Evolutionary conservation across 2,888 invertebrate species (phyloP), one percentile per base, ranked within the genome.

Genomic region (Anoplius nigerrimus): DNA sequence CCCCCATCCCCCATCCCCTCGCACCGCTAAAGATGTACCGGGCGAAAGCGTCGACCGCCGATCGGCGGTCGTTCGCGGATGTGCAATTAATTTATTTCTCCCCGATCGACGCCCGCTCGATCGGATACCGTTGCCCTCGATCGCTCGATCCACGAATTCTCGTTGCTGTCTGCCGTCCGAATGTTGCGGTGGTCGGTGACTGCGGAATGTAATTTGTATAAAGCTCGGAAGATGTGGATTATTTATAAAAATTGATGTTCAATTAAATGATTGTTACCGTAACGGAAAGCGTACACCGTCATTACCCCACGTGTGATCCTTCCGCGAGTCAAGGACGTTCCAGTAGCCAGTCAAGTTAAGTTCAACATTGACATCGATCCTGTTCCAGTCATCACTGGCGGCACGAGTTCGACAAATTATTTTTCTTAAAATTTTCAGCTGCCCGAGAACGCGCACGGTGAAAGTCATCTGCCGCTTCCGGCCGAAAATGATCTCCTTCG

Each of bases 231-330:
- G 74, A 82, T 81, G 81, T 80, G 82, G 76, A 84, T 84, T 87
- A 87, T 87, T 86, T 87, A 87, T 86, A 85, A 83, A 77, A 62
- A 83, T 82, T 85, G 81, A 86, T 86, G 84, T 87, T 86, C 81
- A 79, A 87, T 87, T 86, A 86, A 86, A 87, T 82, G 82, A 86
- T 86, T 88, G 86, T 87, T 88, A 86, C 84, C 86, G 82, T 84
- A 86, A 74, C 45, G 18, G 48, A 70, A 20, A 11, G 8, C 42
- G 34, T 20, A 24, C 34, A 16, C 45, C 16, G n/a, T 45, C 21
- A 6, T 45, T 45, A 34, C 34, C 34, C 8, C 34, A 34, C 34
- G n/a, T n/a, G n/a, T n/a, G n/a, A n/a, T n/a, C n/a, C n/a, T n/a
- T n/a, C n/a, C n/a, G n/a, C n/a, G n/a, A n/a, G n/a, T n/a, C n/a